Evolutionary conservation across 2,113 vertebrate genomes (phyloP), one percentile per base, ranked within the genome.

Genomic region (Sturnus vulgaris): DNA sequence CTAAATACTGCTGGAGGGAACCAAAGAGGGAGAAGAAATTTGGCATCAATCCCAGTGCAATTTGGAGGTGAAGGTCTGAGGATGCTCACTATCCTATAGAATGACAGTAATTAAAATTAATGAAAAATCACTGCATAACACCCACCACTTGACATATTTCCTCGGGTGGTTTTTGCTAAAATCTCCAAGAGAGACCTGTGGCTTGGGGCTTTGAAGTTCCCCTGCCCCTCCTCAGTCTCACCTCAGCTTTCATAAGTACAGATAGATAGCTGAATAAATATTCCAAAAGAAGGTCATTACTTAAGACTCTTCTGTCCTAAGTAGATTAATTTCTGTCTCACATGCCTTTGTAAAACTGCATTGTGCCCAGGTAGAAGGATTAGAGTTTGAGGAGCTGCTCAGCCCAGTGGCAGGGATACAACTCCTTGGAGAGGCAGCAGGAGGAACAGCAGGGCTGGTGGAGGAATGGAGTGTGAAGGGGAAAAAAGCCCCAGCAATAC

Each of bases 71-170:
- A 93, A 94, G 93, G 95, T 55, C 95, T 95, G 65, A 97, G 95
- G 95, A 96, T 97, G 93, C 93, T 97, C 90, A 23, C 96, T 97
- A 92, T 87, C 88, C 92, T 95, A 92, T 65, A 97, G 93, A 96
- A 97, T 95, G 96, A 97, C 92, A 96, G 96, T 90, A 95, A 97
- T 97, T 97, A 97, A 97, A 97, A 97, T 95, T 97, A 97, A 97
- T 97, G 97, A 97, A 97, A 97, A 97, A 93, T 97, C 94, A 60
- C 91, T 86, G 84, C 90, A 40, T 83, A 94, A 93, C 91, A 97
- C 88, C 94, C 89, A 95, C 88, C 52, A 59, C 66, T 93, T 95
- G 88, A 96, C 92, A 91, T 82, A 95, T 93, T 92, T 95, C 95
- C 95, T 82, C 88, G n/a, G 95, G 94, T 88, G 94, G 0, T 97